Conservation (phyloP, 2,888 invertebrate genomes). For the Petrolisthes cinctipes region DNA sequence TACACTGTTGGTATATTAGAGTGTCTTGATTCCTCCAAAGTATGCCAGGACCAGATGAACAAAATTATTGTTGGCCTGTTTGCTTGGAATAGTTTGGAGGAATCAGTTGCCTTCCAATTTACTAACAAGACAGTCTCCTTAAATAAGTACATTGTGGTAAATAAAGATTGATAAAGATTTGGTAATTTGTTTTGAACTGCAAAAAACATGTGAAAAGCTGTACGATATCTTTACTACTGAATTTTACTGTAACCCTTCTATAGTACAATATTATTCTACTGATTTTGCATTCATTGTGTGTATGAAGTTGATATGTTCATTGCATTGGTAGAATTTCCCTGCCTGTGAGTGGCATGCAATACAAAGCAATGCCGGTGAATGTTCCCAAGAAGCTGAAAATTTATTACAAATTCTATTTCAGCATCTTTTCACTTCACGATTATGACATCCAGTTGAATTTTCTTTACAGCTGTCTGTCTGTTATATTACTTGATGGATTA, state of each 20-base stretch:
- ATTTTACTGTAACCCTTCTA: background rate
- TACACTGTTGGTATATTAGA: too few species aligned
- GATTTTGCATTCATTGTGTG: background rate
- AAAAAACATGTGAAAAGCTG: background rate
- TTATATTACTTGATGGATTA: too few species aligned
- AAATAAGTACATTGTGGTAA: background rate
- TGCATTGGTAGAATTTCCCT: background rate
- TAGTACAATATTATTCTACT: background rate
- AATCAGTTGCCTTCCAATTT: too few species aligned
- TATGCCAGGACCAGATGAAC: too few species aligned
- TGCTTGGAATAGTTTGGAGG: too few species aligned
- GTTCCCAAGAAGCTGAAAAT: background rate
- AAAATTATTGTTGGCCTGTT: too few species aligned
- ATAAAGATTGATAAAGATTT: background rate
- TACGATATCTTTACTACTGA: too few species aligned
- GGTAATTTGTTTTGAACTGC: background rate
- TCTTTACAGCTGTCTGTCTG: too few species aligned
- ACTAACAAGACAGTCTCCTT: background rate
- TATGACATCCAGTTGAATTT: too few species aligned
- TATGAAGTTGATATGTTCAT: constrained; percentile 1
- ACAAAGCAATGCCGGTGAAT: background rate
- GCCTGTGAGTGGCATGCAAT: background rate
- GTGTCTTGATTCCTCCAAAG: too few species aligned
- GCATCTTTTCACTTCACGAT: background rate
- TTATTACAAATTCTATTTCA: constrained; percentile 1